Evolutionary conservation across 2,888 invertebrate species (phyloP), one percentile per base, ranked within the genome.

Genomic region (Spodoptera exigua): DNA sequence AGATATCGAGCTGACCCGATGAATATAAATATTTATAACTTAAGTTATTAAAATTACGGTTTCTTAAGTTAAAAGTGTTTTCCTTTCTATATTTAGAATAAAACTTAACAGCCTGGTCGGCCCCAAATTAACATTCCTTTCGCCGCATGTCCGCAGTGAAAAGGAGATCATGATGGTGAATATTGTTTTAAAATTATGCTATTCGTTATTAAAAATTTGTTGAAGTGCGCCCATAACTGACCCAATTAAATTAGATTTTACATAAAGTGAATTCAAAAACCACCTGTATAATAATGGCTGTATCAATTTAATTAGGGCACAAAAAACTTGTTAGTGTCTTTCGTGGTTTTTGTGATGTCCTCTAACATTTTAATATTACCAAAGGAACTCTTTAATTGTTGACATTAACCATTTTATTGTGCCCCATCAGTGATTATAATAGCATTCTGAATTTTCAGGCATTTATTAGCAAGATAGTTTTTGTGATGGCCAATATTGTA

Each of bases 21-120:
- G 94, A 94, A 94, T 95, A 95, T 94, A 94, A 94, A 94, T 94
- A 95, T 95, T 94, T 95, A 94, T 94, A 94, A 94, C 94, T 94
- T 94, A 94, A 94, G 94, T 94, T 94, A 95, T 94, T 94, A 94
- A 94, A 94, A 94, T 94, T 94, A 94, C 93, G 94, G 94, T 93
- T 94, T 94, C 94, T 94, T 94, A 94, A 94, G 94, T 94, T 94
- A 94, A 93, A 93, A 91, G 94, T 94, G 94, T 94, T 94, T 94
- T 94, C 94, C 94, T 94, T 94, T 93, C 88, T 86, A 78, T 85
- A 80, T 27, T 27, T 84, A 88, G 87, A 84, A 79, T 83, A 79
- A 80, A 79, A 77, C 59, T 44, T 63, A 81, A 85, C 85, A 89
- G 92, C 87, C 88, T 84, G 92, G 92, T 93, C 94, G 90, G 93